Evolutionary conservation across 2,797 vertebrate species (phyloP).

Genomic region (Takifugu ocellatus): DNA sequence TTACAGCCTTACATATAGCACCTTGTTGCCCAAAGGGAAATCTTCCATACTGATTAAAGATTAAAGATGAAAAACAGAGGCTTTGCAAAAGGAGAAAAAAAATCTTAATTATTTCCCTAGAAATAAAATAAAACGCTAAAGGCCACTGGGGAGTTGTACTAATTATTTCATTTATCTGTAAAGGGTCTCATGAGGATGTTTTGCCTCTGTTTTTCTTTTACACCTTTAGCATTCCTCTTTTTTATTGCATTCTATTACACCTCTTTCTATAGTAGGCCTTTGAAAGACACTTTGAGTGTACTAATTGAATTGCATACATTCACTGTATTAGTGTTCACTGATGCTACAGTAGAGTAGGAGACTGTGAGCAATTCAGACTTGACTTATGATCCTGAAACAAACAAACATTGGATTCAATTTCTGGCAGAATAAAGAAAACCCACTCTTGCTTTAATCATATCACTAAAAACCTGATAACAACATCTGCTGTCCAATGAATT

Average conservation of each 20-base stretch:
- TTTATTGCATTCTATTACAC: conserved; percentile 41
- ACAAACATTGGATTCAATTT: too few species aligned
- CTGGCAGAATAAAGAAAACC: too few species aligned
- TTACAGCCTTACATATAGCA: conserved; percentile 59
- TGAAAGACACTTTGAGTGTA: conserved; percentile 17
- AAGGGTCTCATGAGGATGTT: conserved; percentile 73
- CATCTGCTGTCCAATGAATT: conserved; percentile 1
- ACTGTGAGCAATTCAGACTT: conserved; percentile 42
- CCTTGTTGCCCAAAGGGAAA: conserved; percentile 73
- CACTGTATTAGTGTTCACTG: conserved; percentile 31
- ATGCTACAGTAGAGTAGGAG: conserved; percentile 48
- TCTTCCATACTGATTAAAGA: conserved; percentile 75
- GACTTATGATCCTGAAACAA: conserved; percentile 39
- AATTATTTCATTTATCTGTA: conserved; percentile 83
- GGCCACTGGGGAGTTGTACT: conserved; percentile 72
- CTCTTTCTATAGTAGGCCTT: conserved; percentile 18
- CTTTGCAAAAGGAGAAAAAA: conserved; percentile 49
- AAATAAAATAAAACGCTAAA: conserved; percentile 74
- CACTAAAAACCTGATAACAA: too few species aligned
- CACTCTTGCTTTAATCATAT: too few species aligned
- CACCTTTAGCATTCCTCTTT: conserved; percentile 47
- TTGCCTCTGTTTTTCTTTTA: conserved; percentile 45
- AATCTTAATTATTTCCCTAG: conserved; percentile 73
- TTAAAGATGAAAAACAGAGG: conserved; percentile 69
- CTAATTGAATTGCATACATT: conserved; percentile 28